Base-by-base conservation (phyloP, 2,113 vertebrate genomes). In the Alexandromys fortis region DNA sequence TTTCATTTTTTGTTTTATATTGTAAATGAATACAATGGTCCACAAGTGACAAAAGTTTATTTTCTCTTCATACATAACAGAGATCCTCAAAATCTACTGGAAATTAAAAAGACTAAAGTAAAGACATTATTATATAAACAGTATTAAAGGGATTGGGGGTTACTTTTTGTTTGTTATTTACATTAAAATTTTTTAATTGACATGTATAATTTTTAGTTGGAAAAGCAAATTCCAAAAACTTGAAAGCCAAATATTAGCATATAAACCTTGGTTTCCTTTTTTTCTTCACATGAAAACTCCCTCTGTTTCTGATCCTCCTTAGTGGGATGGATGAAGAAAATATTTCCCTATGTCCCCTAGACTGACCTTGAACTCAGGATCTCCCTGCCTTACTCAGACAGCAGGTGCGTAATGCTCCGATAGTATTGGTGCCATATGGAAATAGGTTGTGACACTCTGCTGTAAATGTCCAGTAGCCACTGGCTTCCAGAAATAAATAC, bases 51-150 rank as follows among this genome's bases (percentile, higher is more conserved):
- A 72, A 89, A 78, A 38, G 3, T 22, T 21, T 85, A n/a, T 88
- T 86, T 93, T 93, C 30, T 45, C 38, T 52, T 73, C 21, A 42
- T 90, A 52, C 24, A 78, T 65, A 87, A 90, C 33, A 73, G 14
- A 30, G 58, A 58, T 61, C 76, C 91, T 90, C n/a, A 77, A 73
- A 77, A 28, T 47, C 19, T 28, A 58, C 42, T 24, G 17, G 28
- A 83, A 95, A 87, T 61, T 47, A 87, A 78, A 83, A 94, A 55
- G 28, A 38, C 17, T 7, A 82, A 95, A 86, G 42, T 14, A n/a
- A 81, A 65, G 70, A 83, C 5, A 58, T 17, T 49, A 28, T 83
- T 38, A 87, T 17, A 14, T 58, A 24, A 73, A 4, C 16, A 89
- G 49, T 89, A 79, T 45, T 92, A 95, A 72, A 19, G 24, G 11